Percentiles rank a stretch among this genome's conserved stretches.
phyloP scores from a whole-genome alignment of 2,113 vertebrate species.

The Nanger granti region DNA sequence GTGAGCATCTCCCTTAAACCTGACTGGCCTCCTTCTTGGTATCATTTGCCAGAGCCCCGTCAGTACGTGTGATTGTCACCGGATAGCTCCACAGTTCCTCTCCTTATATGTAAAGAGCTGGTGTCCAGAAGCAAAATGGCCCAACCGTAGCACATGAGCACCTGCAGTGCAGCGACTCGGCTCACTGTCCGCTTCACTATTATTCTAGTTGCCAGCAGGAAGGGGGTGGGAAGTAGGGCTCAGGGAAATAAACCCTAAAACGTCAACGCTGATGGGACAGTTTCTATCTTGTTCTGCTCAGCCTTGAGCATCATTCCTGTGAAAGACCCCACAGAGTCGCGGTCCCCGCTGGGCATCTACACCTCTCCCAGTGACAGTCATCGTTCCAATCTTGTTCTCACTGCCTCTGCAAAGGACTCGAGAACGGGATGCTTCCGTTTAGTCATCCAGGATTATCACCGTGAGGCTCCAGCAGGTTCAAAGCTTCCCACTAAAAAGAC shows the following conservation, averaged over 20 bases:
- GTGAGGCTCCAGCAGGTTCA: background rate
- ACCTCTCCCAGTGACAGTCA: fast-evolving
- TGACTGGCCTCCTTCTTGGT: too few relatives aligned
- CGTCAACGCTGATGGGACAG: background rate
- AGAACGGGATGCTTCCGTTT: background rate
- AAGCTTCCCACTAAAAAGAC: background rate
- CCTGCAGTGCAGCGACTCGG: background rate
- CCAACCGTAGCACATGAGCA: fast-evolving
- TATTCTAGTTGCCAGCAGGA: background rate
- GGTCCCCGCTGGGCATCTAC: background rate
- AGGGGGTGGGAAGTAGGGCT: background rate
- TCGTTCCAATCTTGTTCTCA: background rate
- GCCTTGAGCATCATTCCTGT: too few relatives aligned
- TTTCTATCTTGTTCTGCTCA: background rate
- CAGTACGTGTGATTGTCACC: background rate
- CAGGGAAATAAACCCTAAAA: background rate
- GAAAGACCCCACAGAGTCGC: fast-evolving
- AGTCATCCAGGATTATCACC: too few relatives aligned
- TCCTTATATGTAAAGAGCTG: background rate
- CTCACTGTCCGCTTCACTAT: background rate
- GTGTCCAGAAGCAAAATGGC: background rate
- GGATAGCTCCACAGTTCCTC: background rate
- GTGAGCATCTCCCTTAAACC: background rate
- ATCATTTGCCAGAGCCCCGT: background rate
- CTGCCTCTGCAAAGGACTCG: background rate